Conservation (phyloP, 2,888 invertebrate species). For the Epinotia bilunana region DNA sequence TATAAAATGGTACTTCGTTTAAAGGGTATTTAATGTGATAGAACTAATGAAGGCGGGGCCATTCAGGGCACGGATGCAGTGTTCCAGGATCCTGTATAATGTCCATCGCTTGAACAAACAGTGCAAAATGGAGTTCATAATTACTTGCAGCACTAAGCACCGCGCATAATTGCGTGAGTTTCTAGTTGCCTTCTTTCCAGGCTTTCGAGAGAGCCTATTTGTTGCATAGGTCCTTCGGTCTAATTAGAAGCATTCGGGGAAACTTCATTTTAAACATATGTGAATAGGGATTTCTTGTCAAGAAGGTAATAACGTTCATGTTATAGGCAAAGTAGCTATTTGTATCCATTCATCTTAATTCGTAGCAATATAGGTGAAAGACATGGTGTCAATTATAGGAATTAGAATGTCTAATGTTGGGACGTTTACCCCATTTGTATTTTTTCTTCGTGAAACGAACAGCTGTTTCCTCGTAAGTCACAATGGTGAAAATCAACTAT, state of each 20-base stretch:
- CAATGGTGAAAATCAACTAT: no score
- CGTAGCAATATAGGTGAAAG: no score
- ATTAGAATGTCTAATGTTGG: no score
- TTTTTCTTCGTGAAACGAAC: no score
- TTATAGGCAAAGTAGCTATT: no score
- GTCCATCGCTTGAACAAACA: slow-evolving; percentile 19
- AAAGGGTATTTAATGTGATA: slow-evolving; percentile 26
- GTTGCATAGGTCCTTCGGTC: neutral
- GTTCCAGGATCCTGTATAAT: slow-evolving; percentile 11
- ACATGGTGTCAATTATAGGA: no score
- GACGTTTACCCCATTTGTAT: no score
- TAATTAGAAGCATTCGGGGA: neutral
- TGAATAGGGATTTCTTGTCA: no score
- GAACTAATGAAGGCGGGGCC: slow-evolving; percentile 16
- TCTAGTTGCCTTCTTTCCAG: neutral
- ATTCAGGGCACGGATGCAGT: slow-evolving; percentile 21
- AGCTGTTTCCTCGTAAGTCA: no score
- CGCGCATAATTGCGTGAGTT: neutral
- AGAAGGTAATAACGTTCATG: no score
- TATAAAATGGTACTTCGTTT: slow-evolving; percentile 30
- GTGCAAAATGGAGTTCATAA: slow-evolving; percentile 1
- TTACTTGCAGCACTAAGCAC: neutral
- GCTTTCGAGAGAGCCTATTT: neutral
- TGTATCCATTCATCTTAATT: no score
- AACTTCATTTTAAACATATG: no score